Evolutionary conservation across 2,113 vertebrate genomes (phyloP), one percentile per base, ranked within the genome.

Genomic region (Tautogolabrus adspersus): DNA sequence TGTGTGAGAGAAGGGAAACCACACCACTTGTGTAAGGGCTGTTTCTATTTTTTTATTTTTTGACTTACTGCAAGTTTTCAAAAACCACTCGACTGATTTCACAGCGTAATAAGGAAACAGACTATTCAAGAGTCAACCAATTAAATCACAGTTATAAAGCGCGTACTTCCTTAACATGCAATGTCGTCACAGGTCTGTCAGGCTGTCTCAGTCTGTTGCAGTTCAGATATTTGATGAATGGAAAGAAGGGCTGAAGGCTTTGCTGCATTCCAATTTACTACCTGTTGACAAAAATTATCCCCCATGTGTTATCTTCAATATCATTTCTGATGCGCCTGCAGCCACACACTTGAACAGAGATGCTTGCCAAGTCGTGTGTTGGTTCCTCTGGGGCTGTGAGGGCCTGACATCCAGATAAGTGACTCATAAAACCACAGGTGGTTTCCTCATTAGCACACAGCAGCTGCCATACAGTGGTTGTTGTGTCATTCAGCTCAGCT

Each of bases 371-470:
- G 63, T 77, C 52, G 49, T 54, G 49, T 47, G 57, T 52, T 21
- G 8, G 52, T 73, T 21, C 57, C 54, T 77, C 37, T 42, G 72
- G 68, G 75, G 38, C 16, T 65, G 26, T 38, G 26, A 18, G 11
- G 63, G 22, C 68, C 66, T 78, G 72, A 69, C 82, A 64, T 71
- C 19, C 49, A 84, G 70, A 89, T 87, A 68, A 81, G 60, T 80
- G 77, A 75, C 76, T 83, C 66, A 63, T 75, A 54, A 86, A 83
- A 71, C 79, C 59, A 65, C 83, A 84, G 77, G 79, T 85, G 86
- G 66, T 46, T 83, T 75, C 66, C 77, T 88, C 75, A 89, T 90
- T 82, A 88, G 76, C 64, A 55, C 34, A 62, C 62, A 30, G 65
- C 70, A 81, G 62, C 77, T 82, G 54, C 22, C 26, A 54, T 61